Base-by-base conservation (phyloP, 2,797 vertebrate genomes). In the Pseudotriccus pelzelni region DNA sequence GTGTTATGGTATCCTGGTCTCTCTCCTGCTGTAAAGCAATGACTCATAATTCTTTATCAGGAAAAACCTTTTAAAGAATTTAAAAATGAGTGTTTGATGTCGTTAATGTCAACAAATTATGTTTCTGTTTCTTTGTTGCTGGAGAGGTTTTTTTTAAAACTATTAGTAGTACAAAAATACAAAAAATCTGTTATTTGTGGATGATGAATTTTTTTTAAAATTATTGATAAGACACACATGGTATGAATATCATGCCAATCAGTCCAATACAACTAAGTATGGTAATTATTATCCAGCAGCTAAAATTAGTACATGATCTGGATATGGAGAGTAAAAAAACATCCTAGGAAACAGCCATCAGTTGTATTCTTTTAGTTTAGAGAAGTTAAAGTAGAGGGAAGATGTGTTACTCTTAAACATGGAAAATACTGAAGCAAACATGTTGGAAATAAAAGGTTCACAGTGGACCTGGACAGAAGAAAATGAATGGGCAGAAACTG, bases 21-120 rank as follows among this genome's bases (percentile, higher is more conserved):
- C 30, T 79, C 12, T 93, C 39, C 63, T 90, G 37, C 43, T 77
- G 24, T 90, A 78, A 95, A 90, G 69, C 30, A 52, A n/a, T 80
- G 63, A 69, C 47, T 34, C 55, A 55, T 66, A 56, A 46, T 77
- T 91, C 70, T 87, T 83, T 56, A 32, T 86, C 39, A 66, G 56
- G 62, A 49, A 84, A 94, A 91, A 85, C 5, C 58, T 58, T 93
- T 17, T 56, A 73, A 89, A 47, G 52, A 89, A 91, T 89, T 87
- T 67, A 7, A 77, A 74, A 72, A 56, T 62, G 11, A 14, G 10
- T 59, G 5, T 60, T 89, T 55, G 13, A 78, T 86, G 12, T 16
- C 14, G 62, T 84, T 91, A 91, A 39, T 24, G 50, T 66, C 39
- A 73, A 43, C 17, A 64, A 78, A 44, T 10, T 93, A 53, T 5